phyloP scores from a whole-genome alignment of 1,140 invertebrate genomes.

The Pachyrhynchus sulphureomaculatus region DNA sequence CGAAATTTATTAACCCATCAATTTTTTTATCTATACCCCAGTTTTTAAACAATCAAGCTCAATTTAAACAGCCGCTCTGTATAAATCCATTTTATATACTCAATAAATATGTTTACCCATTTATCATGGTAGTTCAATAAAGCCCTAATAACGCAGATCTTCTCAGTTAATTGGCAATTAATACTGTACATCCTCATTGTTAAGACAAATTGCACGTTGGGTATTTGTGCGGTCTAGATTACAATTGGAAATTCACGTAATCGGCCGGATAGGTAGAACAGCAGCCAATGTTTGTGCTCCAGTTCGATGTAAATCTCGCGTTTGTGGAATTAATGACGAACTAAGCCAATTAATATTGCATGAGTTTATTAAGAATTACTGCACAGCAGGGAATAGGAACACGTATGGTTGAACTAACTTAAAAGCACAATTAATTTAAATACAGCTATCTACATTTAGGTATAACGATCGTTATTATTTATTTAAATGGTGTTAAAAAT shows the following conservation, averaged over 20 bases:
- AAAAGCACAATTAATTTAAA: neutral
- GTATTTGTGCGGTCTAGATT: constrained; percentile 5
- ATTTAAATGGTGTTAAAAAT: no score
- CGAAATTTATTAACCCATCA: no score
- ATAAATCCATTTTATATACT: no score
- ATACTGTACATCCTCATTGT: neutral
- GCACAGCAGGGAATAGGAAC: neutral
- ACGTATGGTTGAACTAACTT: neutral
- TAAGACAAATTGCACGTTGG: constrained; percentile 4
- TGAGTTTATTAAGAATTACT: constrained; percentile 11
- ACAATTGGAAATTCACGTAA: constrained; percentile 2
- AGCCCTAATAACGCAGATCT: neutral
- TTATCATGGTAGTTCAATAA: neutral
- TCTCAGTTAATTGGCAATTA: neutral
- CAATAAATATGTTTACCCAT: no score
- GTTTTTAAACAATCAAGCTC: no score
- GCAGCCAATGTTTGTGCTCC: neutral
- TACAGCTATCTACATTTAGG: no score
- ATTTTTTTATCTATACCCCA: no score
- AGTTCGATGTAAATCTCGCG: neutral
- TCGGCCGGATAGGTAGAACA: constrained; percentile 1
- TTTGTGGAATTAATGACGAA: constrained; percentile 8
- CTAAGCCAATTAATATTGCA: constrained; percentile 7
- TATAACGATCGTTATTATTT: no score
- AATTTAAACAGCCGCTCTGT: no score